phyloP scores from a whole-genome alignment of 1,140 invertebrate species.

The Heliconius nattereri region DNA sequence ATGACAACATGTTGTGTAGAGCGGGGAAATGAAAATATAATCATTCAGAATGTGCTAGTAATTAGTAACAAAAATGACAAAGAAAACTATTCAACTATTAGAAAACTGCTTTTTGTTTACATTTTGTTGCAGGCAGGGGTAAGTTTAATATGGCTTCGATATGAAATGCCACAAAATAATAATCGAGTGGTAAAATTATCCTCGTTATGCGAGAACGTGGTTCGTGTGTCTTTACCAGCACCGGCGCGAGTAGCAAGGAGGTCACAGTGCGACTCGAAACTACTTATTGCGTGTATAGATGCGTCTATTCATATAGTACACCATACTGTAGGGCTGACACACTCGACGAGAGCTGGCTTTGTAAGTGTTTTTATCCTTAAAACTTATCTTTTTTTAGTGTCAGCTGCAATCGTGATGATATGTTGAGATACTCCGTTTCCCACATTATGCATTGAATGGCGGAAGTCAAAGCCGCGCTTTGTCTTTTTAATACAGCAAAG shows the following conservation, averaged over 20 bases:
- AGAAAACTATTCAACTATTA: neutral
- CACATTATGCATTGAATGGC: too few species aligned
- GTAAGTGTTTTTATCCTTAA: conserved; percentile 48
- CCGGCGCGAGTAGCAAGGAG: conserved; percentile 58
- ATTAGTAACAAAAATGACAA: neutral
- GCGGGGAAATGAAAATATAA: too few species aligned
- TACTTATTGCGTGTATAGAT: conserved; percentile 70
- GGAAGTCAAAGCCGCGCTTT: too few species aligned
- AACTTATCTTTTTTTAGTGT: neutral
- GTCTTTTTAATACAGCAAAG: too few species aligned
- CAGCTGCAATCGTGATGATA: too few species aligned
- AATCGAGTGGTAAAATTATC: conserved; percentile 49
- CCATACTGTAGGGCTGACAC: conserved; percentile 54
- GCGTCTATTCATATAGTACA: conserved; percentile 67
- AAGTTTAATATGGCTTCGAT: conserved; percentile 64
- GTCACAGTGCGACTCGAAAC: conserved; percentile 54
- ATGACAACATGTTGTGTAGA: too few species aligned
- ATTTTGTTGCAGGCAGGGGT: conserved; percentile 60
- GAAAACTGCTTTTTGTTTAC: neutral
- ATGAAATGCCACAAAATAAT: conserved; percentile 53
- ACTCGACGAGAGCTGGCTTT: conserved; percentile 62
- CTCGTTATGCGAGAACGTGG: conserved; percentile 43
- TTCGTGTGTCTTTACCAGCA: conserved; percentile 57
- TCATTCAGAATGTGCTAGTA: too few species aligned
- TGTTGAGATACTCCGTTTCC: too few species aligned